A percentile compares a stretch with the other conserved stretches of the same genome.
These are phyloP conservation scores for Donacobius atricapilla DNA, from an alignment of 2,113 vertebrate genomes.

Conservation along the genomic window DNA sequence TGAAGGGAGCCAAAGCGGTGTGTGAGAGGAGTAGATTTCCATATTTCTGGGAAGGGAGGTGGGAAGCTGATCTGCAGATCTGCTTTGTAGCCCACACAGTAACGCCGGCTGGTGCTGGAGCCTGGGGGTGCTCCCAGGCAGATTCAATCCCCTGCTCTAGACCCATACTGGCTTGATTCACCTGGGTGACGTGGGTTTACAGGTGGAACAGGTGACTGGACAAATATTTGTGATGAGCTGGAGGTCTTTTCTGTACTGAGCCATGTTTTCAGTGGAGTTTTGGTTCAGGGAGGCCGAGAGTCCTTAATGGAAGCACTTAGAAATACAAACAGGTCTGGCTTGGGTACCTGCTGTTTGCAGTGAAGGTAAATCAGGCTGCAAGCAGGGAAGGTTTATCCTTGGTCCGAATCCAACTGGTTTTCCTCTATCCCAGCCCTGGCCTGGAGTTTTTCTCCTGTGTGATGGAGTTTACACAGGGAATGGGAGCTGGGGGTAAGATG, in stretches of 20 bases:
- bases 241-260: background rate
- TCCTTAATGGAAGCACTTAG: background rate
- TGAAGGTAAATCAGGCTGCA: background rate
- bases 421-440: background rate
- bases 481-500: background rate
- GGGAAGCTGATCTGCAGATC: background rate
- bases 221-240: background rate
- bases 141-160: background rate
- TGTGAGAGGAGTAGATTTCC: background rate
- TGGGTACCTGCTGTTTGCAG: background rate
- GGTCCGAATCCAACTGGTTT: background rate
- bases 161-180: background rate
- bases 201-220: background rate
- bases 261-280: background rate
- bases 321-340: background rate
- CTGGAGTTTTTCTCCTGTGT: background rate
- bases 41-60: background rate
- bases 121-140: background rate
- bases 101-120: background rate
- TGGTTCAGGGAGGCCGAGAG: background rate
- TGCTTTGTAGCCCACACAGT: background rate
- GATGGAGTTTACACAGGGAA: background rate
- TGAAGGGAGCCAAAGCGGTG: rapidly evolving
- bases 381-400: background rate
- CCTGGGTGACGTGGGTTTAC: background rate